Evolutionary conservation across 2,888 invertebrate species (phyloP).

Genomic region (Parnassius glacialis): DNA sequence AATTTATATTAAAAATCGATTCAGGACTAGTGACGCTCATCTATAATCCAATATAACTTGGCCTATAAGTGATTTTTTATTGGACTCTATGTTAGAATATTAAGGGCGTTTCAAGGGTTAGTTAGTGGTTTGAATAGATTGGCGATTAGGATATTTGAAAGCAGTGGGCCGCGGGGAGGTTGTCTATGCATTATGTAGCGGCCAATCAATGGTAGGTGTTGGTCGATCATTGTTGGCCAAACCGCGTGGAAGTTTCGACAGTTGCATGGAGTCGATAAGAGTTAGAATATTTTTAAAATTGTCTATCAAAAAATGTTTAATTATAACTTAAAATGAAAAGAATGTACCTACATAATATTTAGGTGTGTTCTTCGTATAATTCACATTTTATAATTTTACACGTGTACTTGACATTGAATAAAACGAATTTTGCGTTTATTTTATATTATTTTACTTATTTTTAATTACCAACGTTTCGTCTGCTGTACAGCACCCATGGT

Average conservation of each 20-base stretch:
- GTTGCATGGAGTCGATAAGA: conserved; percentile 27
- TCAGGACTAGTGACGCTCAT: conserved; percentile 58
- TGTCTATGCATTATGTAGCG: conserved; percentile 73
- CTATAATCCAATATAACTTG: conserved; percentile 38
- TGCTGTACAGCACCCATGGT: no score
- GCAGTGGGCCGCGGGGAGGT: conserved; percentile 36
- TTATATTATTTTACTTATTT: no score
- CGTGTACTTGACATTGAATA: no score
- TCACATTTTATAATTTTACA: no score
- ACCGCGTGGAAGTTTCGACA: conserved; percentile 40
- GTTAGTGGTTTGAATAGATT: conserved; percentile 38
- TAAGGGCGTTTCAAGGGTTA: conserved; percentile 25
- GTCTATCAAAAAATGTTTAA: no score
- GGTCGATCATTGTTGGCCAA: conserved; percentile 57
- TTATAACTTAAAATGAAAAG: no score
- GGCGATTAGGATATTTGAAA: conserved; percentile 55
- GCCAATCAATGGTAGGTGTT: conserved; percentile 75
- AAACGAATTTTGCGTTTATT: no score
- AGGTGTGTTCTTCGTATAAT: no score
- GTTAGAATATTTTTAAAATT: no score
- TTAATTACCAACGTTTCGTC: no score
- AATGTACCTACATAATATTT: no score
- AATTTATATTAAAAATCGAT: conserved; percentile 56
- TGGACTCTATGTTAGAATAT: not conserved
- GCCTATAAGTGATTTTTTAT: conserved; percentile 22